Percentiles rank a stretch among this genome's conserved stretches.
Conservation (phyloP, 2,113 vertebrate genomes). For the Daboia siamensis region DNA sequence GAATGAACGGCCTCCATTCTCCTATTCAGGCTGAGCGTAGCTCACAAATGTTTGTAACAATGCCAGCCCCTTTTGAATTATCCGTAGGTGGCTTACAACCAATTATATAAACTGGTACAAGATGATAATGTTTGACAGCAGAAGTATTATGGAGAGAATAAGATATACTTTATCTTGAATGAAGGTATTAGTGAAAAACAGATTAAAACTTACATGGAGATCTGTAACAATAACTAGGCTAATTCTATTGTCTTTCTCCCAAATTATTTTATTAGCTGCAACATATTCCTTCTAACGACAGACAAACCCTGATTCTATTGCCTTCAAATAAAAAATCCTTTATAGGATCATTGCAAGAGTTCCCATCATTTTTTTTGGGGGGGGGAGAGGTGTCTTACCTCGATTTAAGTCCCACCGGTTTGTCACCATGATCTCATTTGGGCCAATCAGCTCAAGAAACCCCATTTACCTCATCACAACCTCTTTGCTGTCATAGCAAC, state of each 20-base stretch:
- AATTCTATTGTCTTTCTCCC: constrained; percentile 68
- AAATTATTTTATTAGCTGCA: constrained; percentile 75
- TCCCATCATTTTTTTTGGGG: constrained; percentile 67
- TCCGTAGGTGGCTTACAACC: constrained; percentile 66
- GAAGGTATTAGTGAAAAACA: constrained; percentile 61
- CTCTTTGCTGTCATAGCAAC: constrained; percentile 80
- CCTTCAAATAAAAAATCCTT: constrained; percentile 76
- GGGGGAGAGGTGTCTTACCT: constrained; percentile 49
- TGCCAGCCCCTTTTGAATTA: constrained; percentile 61
- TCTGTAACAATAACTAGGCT: constrained; percentile 62
- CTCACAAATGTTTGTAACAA: constrained; percentile 49
- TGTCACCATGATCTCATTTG: constrained; percentile 74
- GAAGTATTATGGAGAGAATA: constrained; percentile 64
- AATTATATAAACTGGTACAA: constrained; percentile 63
- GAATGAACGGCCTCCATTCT: constrained; percentile 42
- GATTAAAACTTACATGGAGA: constrained; percentile 64
- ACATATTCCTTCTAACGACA: constrained; percentile 74
- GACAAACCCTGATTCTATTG: constrained; percentile 65
- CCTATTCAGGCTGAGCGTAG: constrained; percentile 22
- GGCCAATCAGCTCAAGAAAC: constrained; percentile 81
- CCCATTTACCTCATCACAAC: constrained; percentile 76
- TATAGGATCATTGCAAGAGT: constrained; percentile 68
- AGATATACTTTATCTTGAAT: constrained; percentile 64
- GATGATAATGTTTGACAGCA: constrained; percentile 48
- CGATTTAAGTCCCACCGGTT: constrained; percentile 76